Percentiles rank a stretch among this genome's conserved stretches.
Conservation (phyloP, 1,140 invertebrate genomes). For the Geopemphigus sp. region DNA sequence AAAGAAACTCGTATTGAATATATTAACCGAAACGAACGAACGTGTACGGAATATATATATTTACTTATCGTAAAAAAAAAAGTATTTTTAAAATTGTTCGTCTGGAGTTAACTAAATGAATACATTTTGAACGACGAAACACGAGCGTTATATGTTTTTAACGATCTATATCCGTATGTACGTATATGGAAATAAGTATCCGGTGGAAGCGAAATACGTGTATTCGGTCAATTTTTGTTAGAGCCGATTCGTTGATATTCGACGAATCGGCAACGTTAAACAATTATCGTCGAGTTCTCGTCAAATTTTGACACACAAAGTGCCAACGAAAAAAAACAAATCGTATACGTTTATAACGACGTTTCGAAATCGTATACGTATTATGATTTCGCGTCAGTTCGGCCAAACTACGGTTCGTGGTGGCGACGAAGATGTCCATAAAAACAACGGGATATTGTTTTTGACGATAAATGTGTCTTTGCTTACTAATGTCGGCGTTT, state of each 20-base stretch:
- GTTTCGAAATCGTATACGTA: background rate
- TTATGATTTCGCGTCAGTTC: background rate
- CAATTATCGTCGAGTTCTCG: background rate
- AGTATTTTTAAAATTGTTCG: too few species aligned
- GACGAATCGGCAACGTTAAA: background rate
- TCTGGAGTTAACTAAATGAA: too few species aligned
- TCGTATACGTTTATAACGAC: background rate
- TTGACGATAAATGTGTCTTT: background rate
- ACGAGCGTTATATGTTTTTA: too few species aligned
- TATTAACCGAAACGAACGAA: background rate
- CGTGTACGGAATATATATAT: background rate
- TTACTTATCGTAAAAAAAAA: conserved; percentile 12
- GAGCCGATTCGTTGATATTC: background rate
- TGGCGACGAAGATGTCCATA: background rate
- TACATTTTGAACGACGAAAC: too few species aligned
- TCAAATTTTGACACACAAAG: background rate
- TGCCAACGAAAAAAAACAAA: background rate
- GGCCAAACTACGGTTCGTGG: background rate
- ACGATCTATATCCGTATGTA: too few species aligned
- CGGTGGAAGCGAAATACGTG: background rate
- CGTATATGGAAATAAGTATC: too few species aligned
- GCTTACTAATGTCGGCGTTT: background rate
- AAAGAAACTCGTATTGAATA: conserved; percentile 8
- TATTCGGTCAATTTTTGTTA: background rate
- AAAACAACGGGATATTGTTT: background rate